Conservation (phyloP, 2,797 vertebrate species). For the Sebastes cheni region DNA sequence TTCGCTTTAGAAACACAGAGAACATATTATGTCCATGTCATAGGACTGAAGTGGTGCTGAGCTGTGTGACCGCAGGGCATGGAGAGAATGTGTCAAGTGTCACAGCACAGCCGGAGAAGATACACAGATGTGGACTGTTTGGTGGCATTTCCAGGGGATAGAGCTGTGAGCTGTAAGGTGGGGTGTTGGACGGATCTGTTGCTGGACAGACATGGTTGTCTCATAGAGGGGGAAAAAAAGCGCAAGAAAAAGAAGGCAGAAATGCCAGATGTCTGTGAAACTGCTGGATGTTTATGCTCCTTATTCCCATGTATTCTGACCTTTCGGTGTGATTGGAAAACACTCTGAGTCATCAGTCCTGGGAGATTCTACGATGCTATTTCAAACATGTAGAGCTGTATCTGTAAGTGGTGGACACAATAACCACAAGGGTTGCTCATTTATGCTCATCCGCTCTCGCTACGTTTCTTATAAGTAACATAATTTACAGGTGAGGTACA, state of each 20-base stretch:
- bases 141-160: slow-evolving; percentile 52
- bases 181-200: slow-evolving; percentile 8
- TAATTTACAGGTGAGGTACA: slow-evolving; percentile 25
- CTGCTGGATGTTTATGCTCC: slow-evolving; percentile 11
- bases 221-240: neutral
- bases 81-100: slow-evolving; percentile 43
- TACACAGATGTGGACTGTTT: slow-evolving; percentile 41
- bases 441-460: neutral
- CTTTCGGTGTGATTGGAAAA: slow-evolving; percentile 42
- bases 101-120: slow-evolving; percentile 17
- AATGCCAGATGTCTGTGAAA: slow-evolving; percentile 34
- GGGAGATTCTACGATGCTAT: slow-evolving; percentile 19
- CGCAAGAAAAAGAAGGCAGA: neutral
- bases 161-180: slow-evolving; percentile 26
- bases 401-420: neutral
- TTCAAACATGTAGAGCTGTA: slow-evolving; percentile 24
- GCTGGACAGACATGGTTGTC: slow-evolving; percentile 12
- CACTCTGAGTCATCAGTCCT: slow-evolving; percentile 35
- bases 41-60: slow-evolving; percentile 38
- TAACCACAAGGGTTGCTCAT: neutral
- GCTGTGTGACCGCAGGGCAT: slow-evolving; percentile 38
- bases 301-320: slow-evolving; percentile 53
- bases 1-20: slow-evolving; percentile 63
- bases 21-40: slow-evolving; percentile 63
- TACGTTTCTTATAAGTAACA: slow-evolving; percentile 4